Percentiles rank a stretch among this genome's conserved stretches.
phyloP scores from a whole-genome alignment of 2,888 invertebrate genomes.

The Ligdia adustata region DNA sequence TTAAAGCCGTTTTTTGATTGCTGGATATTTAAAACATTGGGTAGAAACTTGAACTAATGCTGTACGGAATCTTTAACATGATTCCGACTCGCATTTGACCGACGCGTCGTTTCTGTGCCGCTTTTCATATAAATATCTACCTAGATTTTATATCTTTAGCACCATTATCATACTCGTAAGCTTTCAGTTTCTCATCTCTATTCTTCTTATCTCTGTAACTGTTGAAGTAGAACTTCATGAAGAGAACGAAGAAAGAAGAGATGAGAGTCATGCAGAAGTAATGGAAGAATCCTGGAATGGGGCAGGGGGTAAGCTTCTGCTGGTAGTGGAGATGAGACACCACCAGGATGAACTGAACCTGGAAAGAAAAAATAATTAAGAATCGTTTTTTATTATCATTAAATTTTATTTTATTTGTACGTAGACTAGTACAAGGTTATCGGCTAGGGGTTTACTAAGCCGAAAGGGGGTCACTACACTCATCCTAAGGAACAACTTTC shows the following conservation, averaged over 20 bases:
- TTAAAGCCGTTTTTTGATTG: too few species aligned
- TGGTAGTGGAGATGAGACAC: conserved; percentile 67
- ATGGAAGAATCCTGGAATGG: conserved; percentile 77
- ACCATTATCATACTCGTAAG: background rate
- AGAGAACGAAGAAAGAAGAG: conserved; percentile 85
- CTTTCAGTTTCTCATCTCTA: conserved; percentile 15
- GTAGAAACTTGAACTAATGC: too few species aligned
- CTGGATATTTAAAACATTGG: too few species aligned
- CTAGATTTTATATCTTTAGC: conserved; percentile 8
- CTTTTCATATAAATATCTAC: background rate
- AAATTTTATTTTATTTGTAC: too few species aligned
- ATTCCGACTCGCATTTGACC: too few species aligned
- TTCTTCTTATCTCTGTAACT: conserved; percentile 53
- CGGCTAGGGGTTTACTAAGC: too few species aligned
- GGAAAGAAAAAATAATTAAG: conserved; percentile 41
- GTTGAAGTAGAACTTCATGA: conserved; percentile 85
- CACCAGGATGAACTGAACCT: conserved; percentile 74
- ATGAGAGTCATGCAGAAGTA: conserved; percentile 83
- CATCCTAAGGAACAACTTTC: too few species aligned
- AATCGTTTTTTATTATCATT: too few species aligned
- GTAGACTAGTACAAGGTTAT: too few species aligned
- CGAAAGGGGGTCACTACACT: too few species aligned
- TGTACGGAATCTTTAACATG: too few species aligned
- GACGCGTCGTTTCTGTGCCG: too few species aligned
- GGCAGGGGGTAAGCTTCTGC: conserved; percentile 69